phyloP scores from a whole-genome alignment of 1,140 invertebrate species.

The Drosophila pallidifrons region DNA sequence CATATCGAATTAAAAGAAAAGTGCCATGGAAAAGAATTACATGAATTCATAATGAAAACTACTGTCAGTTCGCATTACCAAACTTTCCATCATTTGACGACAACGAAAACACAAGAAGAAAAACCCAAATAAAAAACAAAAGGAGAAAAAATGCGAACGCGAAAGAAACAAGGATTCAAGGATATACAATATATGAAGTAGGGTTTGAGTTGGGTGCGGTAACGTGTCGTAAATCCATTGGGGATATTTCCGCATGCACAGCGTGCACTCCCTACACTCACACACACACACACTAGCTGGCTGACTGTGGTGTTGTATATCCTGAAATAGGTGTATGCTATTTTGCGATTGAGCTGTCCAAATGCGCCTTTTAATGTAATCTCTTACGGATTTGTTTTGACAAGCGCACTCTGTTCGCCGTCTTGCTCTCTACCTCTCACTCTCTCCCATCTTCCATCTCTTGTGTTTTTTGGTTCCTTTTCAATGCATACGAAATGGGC shows the following conservation, averaged over 20 bases:
- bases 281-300: neutral
- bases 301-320: neutral
- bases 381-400: constrained; percentile 82
- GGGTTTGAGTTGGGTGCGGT: constrained; percentile 70
- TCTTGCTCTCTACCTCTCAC: neutral
- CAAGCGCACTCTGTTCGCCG: constrained; percentile 57
- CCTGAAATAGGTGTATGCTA: constrained; percentile 50
- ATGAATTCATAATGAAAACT: constrained; percentile 73
- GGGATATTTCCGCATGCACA: constrained; percentile 54
- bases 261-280: constrained; percentile 26
- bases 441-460: neutral
- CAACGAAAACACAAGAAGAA: neutral
- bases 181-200: constrained; percentile 11
- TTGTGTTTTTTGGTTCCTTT: constrained; percentile 40
- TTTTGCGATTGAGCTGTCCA: constrained; percentile 79
- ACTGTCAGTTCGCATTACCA: constrained; percentile 67
- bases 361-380: constrained; percentile 82
- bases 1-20: constrained; percentile 22
- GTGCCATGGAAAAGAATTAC: constrained; percentile 37
- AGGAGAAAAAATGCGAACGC: constrained; percentile 17
- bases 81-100: constrained; percentile 69
- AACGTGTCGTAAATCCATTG: constrained; percentile 61
- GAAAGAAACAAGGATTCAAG: constrained; percentile 21
- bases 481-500: constrained; percentile 68
- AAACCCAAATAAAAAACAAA: neutral